Evolutionary conservation across 2,113 vertebrate genomes (phyloP).

Genomic region (Hyperopisus bebe): DNA sequence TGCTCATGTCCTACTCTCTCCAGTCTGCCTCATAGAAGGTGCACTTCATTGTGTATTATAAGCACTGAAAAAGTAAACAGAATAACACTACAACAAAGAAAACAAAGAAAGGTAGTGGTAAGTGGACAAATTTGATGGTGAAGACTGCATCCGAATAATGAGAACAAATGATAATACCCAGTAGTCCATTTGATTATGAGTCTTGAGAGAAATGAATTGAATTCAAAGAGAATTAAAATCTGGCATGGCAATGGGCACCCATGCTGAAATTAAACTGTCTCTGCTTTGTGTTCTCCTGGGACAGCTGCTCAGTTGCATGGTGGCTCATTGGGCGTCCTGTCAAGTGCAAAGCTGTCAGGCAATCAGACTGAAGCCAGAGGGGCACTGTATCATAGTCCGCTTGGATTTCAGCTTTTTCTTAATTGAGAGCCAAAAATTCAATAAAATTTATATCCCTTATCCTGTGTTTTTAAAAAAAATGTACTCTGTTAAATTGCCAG

Average conservation of each 20-base stretch:
- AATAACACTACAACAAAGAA: neutral
- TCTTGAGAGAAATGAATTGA: neutral
- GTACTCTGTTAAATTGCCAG: neutral
- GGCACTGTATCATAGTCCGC: neutral
- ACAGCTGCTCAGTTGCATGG: neutral
- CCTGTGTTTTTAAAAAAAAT: neutral
- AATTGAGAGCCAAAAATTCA: neutral
- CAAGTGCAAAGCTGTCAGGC: neutral
- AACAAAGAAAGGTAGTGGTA: neutral
- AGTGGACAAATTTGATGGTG: neutral
- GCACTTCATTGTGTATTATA: neutral
- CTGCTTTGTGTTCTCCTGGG: neutral
- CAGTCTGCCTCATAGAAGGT: neutral
- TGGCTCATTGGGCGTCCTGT: neutral
- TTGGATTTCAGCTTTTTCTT: neutral
- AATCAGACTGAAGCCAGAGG: neutral
- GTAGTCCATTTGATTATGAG: neutral
- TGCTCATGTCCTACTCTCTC: neutral
- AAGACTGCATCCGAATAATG: neutral
- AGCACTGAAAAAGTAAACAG: neutral
- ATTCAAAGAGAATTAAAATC: neutral
- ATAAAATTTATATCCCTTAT: neutral
- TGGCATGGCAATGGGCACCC: neutral
- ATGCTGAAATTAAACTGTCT: neutral
- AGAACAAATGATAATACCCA: neutral